These are phyloP conservation scores for Corythornis leucogaster DNA, from an alignment of 2,797 vertebrate species.

Conservation along the genomic window DNA sequence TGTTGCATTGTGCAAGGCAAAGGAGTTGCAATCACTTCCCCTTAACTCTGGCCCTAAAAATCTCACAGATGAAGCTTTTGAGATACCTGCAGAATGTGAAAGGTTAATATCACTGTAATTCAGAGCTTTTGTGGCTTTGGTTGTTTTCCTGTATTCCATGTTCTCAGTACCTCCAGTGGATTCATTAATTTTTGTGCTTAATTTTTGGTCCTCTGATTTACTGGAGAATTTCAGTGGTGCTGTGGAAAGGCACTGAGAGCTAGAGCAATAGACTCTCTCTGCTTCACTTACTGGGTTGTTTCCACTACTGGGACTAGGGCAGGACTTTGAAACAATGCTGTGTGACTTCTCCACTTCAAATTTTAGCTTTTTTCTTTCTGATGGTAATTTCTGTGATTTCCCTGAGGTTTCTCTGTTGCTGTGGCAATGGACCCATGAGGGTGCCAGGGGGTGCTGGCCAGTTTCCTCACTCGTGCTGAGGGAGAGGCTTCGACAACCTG, in stretches of 20 bases:
- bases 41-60: neutral
- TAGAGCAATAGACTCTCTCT: neutral
- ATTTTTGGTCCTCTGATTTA: neutral
- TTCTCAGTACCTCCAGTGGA: neutral
- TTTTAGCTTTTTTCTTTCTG: constrained; percentile 90
- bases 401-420: constrained; percentile 2
- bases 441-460: neutral
- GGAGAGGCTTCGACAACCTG: constrained; percentile 31
- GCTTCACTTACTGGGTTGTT: neutral
- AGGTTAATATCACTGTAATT: neutral
- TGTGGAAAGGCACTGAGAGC: neutral
- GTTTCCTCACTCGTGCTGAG: neutral
- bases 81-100: constrained; percentile 42
- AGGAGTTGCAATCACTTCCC: neutral
- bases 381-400: constrained; percentile 76
- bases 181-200: constrained; percentile 8
- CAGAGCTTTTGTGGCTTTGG: neutral
- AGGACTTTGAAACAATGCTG: neutral
- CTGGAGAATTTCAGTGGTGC: neutral
- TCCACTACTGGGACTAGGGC: neutral
- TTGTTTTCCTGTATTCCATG: neutral
- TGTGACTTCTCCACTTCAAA: constrained; percentile 72
- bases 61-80: neutral
- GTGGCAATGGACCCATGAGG: neutral
- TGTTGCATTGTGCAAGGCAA: neutral